These are phyloP conservation scores for Eleginops maclovinus DNA, from an alignment of 2,113 vertebrate genomes.

Conservation along the genomic window DNA sequence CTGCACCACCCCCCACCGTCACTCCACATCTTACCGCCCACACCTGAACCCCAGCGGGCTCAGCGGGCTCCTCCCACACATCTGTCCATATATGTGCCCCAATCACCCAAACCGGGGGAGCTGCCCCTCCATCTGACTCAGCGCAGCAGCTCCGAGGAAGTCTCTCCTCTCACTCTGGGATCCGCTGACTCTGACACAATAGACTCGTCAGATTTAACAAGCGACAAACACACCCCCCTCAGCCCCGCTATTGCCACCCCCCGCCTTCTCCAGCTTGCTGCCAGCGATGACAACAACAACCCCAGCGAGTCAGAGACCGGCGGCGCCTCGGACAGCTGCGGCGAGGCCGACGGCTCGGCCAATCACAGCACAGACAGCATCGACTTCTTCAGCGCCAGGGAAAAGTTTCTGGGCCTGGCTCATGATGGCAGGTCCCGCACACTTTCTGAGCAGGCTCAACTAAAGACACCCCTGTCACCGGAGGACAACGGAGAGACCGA, in stretches of 20 bases:
- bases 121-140: slow-evolving; percentile 51
- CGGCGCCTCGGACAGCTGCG: slow-evolving; percentile 8
- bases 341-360: slow-evolving; percentile 70
- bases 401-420: slow-evolving; percentile 93
- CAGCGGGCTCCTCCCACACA: slow-evolving; percentile 23
- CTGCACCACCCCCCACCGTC: slow-evolving; percentile 63
- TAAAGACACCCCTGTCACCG: slow-evolving; percentile 61
- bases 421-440: slow-evolving; percentile 84
- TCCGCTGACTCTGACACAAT: slow-evolving; percentile 53
- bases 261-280: neutral
- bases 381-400: slow-evolving; percentile 94
- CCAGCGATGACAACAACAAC: slow-evolving; percentile 74
- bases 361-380: slow-evolving; percentile 90
- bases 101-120: slow-evolving; percentile 32
- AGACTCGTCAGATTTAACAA: slow-evolving; percentile 38
- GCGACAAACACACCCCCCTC: slow-evolving; percentile 45
- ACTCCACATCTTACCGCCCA: slow-evolving; percentile 63
- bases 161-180: slow-evolving; percentile 48
- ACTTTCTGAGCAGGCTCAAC: slow-evolving; percentile 82
- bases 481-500: slow-evolving; percentile 80
- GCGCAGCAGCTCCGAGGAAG: slow-evolving; percentile 56
- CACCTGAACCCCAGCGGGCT: slow-evolving; percentile 56
- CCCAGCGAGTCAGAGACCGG: slow-evolving; percentile 25
- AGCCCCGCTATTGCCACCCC: neutral
- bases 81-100: slow-evolving; percentile 36